A percentile compares a stretch with the other conserved stretches of the same genome.
phyloP scores from a whole-genome alignment of 2,113 vertebrate genomes.

The Podiceps cristatus region DNA sequence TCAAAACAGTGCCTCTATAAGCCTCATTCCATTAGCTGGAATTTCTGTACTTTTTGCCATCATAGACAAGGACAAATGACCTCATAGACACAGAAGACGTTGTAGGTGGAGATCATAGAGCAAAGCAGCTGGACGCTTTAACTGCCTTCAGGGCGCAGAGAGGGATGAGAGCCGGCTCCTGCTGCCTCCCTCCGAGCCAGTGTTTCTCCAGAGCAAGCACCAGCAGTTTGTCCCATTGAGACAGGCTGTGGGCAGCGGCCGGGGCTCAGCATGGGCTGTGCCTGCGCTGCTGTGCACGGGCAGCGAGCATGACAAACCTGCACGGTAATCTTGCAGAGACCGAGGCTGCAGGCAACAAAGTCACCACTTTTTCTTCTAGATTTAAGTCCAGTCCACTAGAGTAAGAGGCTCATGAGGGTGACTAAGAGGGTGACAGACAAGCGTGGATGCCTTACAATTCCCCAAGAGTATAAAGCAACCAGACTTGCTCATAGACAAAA shows the following conservation, averaged over 20 bases:
- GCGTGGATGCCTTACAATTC: neutral
- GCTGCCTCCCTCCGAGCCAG: rapidly evolving
- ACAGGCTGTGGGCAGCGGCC: rapidly evolving
- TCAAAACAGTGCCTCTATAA: neutral
- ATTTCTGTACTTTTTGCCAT: neutral
- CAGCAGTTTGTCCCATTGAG: neutral
- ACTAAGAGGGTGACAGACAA: neutral
- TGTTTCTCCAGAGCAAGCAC: rapidly evolving
- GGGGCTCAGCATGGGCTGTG: neutral
- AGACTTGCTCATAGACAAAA: neutral
- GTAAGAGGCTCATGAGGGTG: neutral
- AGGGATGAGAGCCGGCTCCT: neutral
- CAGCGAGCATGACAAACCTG: neutral
- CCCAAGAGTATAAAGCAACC: neutral
- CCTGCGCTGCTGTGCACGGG: rapidly evolving
- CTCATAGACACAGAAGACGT: rapidly evolving
- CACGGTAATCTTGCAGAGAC: neutral
- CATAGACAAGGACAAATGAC: neutral
- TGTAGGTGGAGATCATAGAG: rapidly evolving
- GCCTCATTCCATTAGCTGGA: neutral
- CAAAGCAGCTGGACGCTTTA: neutral
- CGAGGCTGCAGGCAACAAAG: neutral
- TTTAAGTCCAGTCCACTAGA: neutral
- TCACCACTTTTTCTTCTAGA: neutral
- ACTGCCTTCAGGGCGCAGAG: neutral